Base-by-base conservation (phyloP, 2,113 vertebrate species). In the Muscicapa adusta region DNA sequence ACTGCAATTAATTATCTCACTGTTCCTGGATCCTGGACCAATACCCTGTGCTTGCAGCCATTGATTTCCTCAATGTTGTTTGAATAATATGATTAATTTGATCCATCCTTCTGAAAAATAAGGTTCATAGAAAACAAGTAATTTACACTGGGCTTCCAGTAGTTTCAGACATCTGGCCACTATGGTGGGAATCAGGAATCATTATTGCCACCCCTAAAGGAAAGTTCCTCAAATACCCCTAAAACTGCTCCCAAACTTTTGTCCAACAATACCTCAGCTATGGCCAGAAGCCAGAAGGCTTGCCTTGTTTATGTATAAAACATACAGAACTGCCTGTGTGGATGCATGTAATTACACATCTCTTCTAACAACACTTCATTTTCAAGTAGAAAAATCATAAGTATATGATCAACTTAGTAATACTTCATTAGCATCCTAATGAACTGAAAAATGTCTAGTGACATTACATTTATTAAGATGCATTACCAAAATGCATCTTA, bases 1-100 rank as follows among this genome's bases (percentile, higher is more conserved):
- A 88, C 60, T 60, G 79, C 63, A 70, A 58, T 96, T 90, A 83
- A 83, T 95, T 90, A 76, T 76, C 75, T 80, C 38, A 58, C 51
- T 94, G 75, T 93, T 72, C 60, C 42, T 73, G 75, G 88, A 85
- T 72, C 60, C 42, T 73, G 75, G 88, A 85, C 71, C 47, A 70
- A 54, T 80, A 86, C 71, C 54, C 82, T 51, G 15, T 77, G 58
- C 79, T 90, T 83, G 72, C 34, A 77, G 88, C 54, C 33, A n/a
- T 9, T 16, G 5, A 16, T 85, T 92, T 91, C 47, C 63, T 83
- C 1, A 0, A 47, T 0, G 1, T 68, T 91, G 22, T 93, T 93
- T 93, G 28, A 83, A 73, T 70, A 61, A 66, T 24, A 66, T 66
- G 54, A 95, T 83, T 85, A 65, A 95, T 91, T 94, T 79, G 20